Base-by-base conservation (phyloP, 1,140 invertebrate species). In the Bombus superbus region DNA sequence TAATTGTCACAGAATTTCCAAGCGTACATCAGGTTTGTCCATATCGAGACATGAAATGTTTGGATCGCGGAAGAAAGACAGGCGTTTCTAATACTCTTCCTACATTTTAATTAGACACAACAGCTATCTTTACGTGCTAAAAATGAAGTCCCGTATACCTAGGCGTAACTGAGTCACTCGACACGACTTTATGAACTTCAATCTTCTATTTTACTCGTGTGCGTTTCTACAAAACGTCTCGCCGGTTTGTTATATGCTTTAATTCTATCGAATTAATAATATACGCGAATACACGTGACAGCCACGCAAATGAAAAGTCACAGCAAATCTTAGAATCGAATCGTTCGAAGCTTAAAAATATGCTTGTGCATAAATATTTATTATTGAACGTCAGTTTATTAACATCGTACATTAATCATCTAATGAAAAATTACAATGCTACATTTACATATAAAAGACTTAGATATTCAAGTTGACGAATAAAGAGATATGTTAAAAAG, bases 61-160 rank as follows among this genome's bases (percentile, higher is more conserved):
- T 83, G 18, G 11, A 53, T 83, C 44, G 73, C 81, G 59, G 74
- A 83, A 77, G 73, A 59, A 22, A 35, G 59, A 76, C 59, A 40
- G 18, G 25, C 44, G 59, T 28, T 38, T 76, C 72, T 32, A 53
- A 40, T 53, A 40, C 35, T 68, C 81, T 66, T 83, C 42, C 73
- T 76, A 35, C 73, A 83, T 83, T 77, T 68, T 83, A 83, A 77
- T 77, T 83, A 57, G 59, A 42, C n/a, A 13, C 42, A 47, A 62
- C 40, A 40, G 40, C 40, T 44, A 64, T 47, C n/a, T 35, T 28
- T 40, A 4, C 40, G 64, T 40, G n/a, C 47, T 82, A 71, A 77
- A 82, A 66, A 64, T 57, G 1, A 64, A 82, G 71, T 82, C 42
- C 72, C 72, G 72, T 75, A 82, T 57, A 28, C 13, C 64, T 38